Conservation (phyloP, 92 coral and sea anemone genomes). For the Metridium senile region DNA sequence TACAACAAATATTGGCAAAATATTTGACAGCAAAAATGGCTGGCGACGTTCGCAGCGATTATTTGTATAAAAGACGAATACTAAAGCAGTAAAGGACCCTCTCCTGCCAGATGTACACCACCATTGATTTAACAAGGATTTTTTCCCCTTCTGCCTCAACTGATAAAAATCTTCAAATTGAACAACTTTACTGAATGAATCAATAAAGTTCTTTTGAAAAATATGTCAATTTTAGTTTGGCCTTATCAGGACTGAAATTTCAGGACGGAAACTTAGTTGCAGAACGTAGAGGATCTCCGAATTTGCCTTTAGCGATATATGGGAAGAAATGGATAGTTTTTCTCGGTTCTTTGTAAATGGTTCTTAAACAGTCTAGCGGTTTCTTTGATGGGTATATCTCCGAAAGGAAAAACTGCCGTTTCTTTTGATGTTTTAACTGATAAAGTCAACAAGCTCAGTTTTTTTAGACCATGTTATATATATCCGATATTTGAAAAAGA, state of each 20-base stretch:
- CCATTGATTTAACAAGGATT: not conserved
- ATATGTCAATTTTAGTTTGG: not conserved
- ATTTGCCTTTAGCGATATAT: not conserved
- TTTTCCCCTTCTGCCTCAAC: not conserved
- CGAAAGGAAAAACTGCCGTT: constrained; percentile 18
- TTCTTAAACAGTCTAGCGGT: constrained; percentile 23
- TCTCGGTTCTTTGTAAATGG: constrained; percentile 9
- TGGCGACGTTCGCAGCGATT: not conserved
- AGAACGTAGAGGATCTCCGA: not conserved
- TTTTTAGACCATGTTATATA: not conserved
- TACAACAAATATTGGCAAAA: constrained; percentile 31
- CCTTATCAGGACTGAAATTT: not conserved
- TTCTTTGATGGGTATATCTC: constrained; percentile 16
- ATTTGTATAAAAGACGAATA: not conserved
- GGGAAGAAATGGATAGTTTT: not conserved
- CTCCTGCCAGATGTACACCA: not conserved
- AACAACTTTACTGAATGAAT: constrained; percentile 12
- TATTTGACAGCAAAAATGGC: constrained; percentile 23
- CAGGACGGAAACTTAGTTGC: not conserved
- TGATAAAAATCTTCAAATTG: constrained; percentile 6
- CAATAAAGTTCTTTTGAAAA: constrained; percentile 10
- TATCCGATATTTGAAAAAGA: not conserved
- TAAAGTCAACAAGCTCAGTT: constrained; percentile 32
- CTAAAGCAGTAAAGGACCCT: not conserved
- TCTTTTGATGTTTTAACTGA: constrained; percentile 38